These are phyloP conservation scores for Venustoraphidia nigricollis DNA, from an alignment of 2,888 invertebrate genomes.

Conservation along the genomic window DNA sequence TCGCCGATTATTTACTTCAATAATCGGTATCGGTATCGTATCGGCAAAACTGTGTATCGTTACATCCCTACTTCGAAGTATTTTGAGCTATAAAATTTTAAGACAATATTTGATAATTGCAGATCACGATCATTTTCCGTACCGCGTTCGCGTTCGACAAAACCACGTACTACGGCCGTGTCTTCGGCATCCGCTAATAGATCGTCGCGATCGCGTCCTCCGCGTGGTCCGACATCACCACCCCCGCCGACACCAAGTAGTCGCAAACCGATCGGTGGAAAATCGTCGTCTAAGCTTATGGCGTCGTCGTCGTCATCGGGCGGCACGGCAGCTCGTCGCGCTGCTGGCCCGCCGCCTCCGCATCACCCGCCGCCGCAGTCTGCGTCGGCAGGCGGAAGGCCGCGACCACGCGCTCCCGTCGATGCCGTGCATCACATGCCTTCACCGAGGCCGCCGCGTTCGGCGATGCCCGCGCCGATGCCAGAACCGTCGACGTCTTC, in stretches of 20 bases:
- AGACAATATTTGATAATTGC: slow-evolving; percentile 1
- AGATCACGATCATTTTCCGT: slow-evolving; percentile 42
- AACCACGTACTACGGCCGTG: slow-evolving; percentile 5
- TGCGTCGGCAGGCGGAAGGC: slow-evolving; percentile 11
- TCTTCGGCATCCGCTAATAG: slow-evolving; percentile 4
- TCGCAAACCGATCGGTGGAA: slow-evolving; percentile 17
- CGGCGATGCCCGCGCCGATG: slow-evolving; percentile 18
- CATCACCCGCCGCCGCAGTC: slow-evolving; percentile 13
- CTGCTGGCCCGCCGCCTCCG: slow-evolving; percentile 15
- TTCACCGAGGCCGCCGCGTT: slow-evolving; percentile 27
- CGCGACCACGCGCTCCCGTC: slow-evolving; percentile 4
- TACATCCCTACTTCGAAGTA: too few relatives aligned
- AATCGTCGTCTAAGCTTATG: slow-evolving; percentile 20
- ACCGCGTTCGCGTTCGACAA: slow-evolving; percentile 28
- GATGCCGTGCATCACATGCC: slow-evolving; percentile 14
- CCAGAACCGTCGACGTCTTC: slow-evolving; percentile 5
- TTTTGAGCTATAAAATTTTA: too few relatives aligned
- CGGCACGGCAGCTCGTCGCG: slow-evolving; percentile 17
- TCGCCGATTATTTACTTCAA: too few relatives aligned
- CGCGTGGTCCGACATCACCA: slow-evolving; percentile 15
- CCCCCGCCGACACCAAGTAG: slow-evolving; percentile 36
- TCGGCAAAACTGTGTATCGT: too few relatives aligned
- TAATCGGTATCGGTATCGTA: too few relatives aligned
- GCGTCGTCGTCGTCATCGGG: slow-evolving; percentile 15
- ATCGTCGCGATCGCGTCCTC: slow-evolving; percentile 26